A percentile compares a stretch with the other conserved stretches of the same genome.
Evolutionary conservation across 2,888 invertebrate genomes (phyloP).

Genomic region (Phorcus lineatus): DNA sequence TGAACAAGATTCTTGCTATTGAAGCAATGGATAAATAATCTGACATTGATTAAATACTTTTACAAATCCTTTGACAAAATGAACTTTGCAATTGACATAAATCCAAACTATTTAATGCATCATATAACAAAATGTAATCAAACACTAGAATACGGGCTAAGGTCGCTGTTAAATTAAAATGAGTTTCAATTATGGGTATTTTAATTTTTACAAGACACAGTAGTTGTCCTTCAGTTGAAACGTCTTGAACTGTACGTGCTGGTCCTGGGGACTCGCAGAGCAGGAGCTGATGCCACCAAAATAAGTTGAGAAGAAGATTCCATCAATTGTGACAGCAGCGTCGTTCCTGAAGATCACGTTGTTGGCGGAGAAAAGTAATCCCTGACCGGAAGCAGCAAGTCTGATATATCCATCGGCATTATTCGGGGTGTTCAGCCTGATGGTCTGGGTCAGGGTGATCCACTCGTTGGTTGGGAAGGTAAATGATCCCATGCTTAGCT

Average conservation of each 20-base stretch:
- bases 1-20: too few species aligned
- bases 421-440: not conserved
- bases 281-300: not conserved
- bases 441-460: not conserved
- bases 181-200: too few species aligned
- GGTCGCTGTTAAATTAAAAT: too few species aligned
- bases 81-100: too few species aligned
- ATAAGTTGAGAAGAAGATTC: not conserved
- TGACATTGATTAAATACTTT: too few species aligned
- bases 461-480: not conserved
- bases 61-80: too few species aligned
- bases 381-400: not conserved
- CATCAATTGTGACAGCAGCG: not conserved
- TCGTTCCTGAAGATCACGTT: not conserved
- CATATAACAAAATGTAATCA: too few species aligned
- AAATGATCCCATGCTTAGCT: not conserved
- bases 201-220: too few species aligned
- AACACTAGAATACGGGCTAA: too few species aligned
- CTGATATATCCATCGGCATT: not conserved
- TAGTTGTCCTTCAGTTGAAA: not conserved
- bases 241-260: not conserved
- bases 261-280: not conserved
- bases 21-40: too few species aligned
- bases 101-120: too few species aligned
- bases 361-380: not conserved